Evolutionary conservation across 1,140 invertebrate species (phyloP).

Genomic region (Nasonia vitripennis): DNA sequence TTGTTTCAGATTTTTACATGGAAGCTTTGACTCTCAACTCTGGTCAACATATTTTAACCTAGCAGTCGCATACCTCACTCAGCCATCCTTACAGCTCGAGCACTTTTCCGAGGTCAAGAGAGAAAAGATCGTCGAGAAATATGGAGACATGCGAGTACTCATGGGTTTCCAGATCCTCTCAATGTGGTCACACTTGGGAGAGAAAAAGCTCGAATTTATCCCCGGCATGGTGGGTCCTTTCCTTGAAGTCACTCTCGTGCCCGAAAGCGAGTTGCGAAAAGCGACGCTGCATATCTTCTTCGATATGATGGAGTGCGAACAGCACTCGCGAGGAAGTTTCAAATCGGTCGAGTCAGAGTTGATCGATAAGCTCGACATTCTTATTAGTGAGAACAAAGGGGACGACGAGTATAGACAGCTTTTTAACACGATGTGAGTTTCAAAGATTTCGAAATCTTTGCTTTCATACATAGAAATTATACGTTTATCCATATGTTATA

Average conservation of each 20-base stretch:
- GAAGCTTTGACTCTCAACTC: slow-evolving; percentile 79
- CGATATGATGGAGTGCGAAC: slow-evolving; percentile 97
- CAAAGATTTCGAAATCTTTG: slow-evolving; percentile 24
- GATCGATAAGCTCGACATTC: slow-evolving; percentile 94
- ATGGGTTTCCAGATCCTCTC: slow-evolving; percentile 96
- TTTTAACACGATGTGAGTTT: slow-evolving; percentile 95
- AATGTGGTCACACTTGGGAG: slow-evolving; percentile 94
- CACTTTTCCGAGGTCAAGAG: slow-evolving; percentile 88
- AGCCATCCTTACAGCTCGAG: slow-evolving; percentile 90
- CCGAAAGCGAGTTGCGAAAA: slow-evolving; percentile 90
- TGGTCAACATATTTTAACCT: slow-evolving; percentile 95
- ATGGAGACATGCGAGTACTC: slow-evolving; percentile 93
- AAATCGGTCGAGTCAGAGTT: slow-evolving; percentile 93
- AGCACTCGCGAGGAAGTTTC: slow-evolving; percentile 87
- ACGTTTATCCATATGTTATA: neutral
- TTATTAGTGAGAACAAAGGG: slow-evolving; percentile 94
- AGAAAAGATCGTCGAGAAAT: slow-evolving; percentile 86
- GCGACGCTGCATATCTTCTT: slow-evolving; percentile 96
- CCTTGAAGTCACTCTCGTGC: slow-evolving; percentile 94
- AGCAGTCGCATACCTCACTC: slow-evolving; percentile 91
- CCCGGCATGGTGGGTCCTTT: slow-evolving; percentile 95
- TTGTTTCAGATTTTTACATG: slow-evolving; percentile 82
- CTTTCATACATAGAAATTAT: neutral
- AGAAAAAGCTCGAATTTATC: slow-evolving; percentile 91
- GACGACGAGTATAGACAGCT: slow-evolving; percentile 94